Base-by-base conservation (phyloP, 1,140 invertebrate genomes). In the Akabosia matsudoensis region DNA sequence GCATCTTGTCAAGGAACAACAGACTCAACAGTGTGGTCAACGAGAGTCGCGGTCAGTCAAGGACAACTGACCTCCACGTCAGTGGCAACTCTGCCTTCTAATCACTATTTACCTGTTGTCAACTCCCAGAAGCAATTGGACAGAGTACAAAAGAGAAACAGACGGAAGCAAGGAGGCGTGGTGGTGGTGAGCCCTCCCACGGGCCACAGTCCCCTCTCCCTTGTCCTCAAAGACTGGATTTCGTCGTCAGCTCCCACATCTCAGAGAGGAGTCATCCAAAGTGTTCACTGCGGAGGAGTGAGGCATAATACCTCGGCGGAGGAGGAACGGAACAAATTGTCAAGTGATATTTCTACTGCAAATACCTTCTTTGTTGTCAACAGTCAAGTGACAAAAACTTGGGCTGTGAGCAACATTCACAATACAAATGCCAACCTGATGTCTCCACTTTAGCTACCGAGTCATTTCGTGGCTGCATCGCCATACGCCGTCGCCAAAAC, bases 131-230 rank as follows among this genome's bases (percentile, higher is more conserved):
- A 22, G 54, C 4, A 56, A 56, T 16, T 22, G 13, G 4, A 30
- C 26, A 67, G 61, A 13, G 24, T 31, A 4, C 61, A 67, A 67
- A 7, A 4, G 31, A n/a, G 61, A 61, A 24, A 61, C 54, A 7
- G 4, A 10, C 3, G 61, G 61, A 67, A 30, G 22, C 24, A 67
- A 31, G 61, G 24, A 31, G 61, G 30, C 7, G 24, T 28, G 61
- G 61, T 67, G 61, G 61, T 67, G 61, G 30, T 28, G 61, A 28
- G 61, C 61, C 61, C 61, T 67, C 31, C 26, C 22, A 24, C 28
- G 61, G 61, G 61, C 61, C 30, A 31, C 61, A n/a, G 24, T 67
- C 61, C 61, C 61, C 61, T 67, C 61, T 30, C 61, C 61, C 61
- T 61, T 22, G 54, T 61, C 54, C 13, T n/a, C 14, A 22, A 30